These are phyloP conservation scores for Nematolebias whitei DNA, from an alignment of 2,113 vertebrate genomes.

Conservation along the genomic window DNA sequence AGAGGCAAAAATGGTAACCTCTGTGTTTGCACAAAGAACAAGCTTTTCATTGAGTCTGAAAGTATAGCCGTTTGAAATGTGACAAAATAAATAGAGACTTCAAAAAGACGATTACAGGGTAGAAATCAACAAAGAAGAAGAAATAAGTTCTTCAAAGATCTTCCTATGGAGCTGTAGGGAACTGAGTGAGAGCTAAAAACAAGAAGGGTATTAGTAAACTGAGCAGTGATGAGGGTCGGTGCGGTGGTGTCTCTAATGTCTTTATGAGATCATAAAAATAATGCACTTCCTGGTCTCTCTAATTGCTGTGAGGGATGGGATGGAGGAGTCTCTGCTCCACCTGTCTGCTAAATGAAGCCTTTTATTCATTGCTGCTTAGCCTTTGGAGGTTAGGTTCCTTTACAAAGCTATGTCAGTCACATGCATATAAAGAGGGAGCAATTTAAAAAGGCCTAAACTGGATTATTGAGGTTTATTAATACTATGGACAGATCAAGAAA, in stretches of 20 bases:
- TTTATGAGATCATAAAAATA: slow-evolving; percentile 70
- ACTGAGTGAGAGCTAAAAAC: slow-evolving; percentile 24
- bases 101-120: slow-evolving; percentile 1
- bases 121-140: not conserved
- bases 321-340: slow-evolving; percentile 35
- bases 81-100: slow-evolving; percentile 25
- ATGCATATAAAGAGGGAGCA: not conserved
- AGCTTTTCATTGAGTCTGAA: slow-evolving; percentile 43
- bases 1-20: slow-evolving; percentile 44
- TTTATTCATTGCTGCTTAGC: slow-evolving; percentile 48
- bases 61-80: slow-evolving; percentile 28
- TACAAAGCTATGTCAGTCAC: slow-evolving; percentile 23
- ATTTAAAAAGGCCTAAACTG: slow-evolving; percentile 4
- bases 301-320: slow-evolving; percentile 58
- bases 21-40: slow-evolving; percentile 38
- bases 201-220: slow-evolving; percentile 26
- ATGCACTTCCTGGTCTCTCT: slow-evolving; percentile 63
- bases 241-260: slow-evolving; percentile 51
- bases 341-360: slow-evolving; percentile 53
- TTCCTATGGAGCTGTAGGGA: slow-evolving; percentile 24
- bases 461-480: slow-evolving; percentile 4
- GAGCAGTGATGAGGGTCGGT: slow-evolving; percentile 12
- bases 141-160: slow-evolving; percentile 7
- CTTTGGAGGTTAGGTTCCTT: slow-evolving; percentile 15
- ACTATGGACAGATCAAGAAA: slow-evolving; percentile 12